phyloP scores from a whole-genome alignment of 1,140 invertebrate species.

The Platorchestia sp. region DNA sequence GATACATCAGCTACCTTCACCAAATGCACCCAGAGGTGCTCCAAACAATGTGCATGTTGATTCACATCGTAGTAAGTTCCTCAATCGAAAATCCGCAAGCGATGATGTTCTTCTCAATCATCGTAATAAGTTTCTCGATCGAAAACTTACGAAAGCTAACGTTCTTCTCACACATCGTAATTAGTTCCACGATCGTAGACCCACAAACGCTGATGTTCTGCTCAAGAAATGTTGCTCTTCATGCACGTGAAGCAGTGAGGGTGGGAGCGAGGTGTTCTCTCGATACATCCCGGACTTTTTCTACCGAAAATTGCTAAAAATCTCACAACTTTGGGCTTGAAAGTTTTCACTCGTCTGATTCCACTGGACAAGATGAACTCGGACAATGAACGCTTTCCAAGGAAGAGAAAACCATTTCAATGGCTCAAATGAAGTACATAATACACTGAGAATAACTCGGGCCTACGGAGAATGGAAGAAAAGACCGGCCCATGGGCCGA shows the following conservation, averaged over 20 bases:
- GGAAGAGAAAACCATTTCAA: slow-evolving; percentile 43
- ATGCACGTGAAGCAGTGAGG: too few relatives aligned
- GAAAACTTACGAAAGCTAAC: too few relatives aligned
- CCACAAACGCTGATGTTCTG: too few relatives aligned
- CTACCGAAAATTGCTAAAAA: slow-evolving; percentile 19
- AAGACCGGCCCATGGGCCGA: neutral
- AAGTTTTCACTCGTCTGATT: neutral
- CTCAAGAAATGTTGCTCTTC: too few relatives aligned
- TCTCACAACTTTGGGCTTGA: neutral
- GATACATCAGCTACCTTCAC: neutral
- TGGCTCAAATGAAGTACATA: slow-evolving; percentile 51
- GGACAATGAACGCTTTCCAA: slow-evolving; percentile 39
- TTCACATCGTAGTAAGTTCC: neutral
- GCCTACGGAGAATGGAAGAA: slow-evolving; percentile 3
- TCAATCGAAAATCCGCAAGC: neutral
- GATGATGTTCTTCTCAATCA: neutral
- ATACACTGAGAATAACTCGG: slow-evolving; percentile 30
- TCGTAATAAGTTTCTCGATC: too few relatives aligned
- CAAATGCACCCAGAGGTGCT: neutral
- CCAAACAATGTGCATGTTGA: neutral
- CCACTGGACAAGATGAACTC: slow-evolving; percentile 38
- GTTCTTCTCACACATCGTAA: too few relatives aligned
- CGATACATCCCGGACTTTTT: neutral
- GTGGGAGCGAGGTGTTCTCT: neutral
- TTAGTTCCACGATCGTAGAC: neutral